Conservation (phyloP, 2,888 invertebrate genomes). For the Encarsia formosa region DNA sequence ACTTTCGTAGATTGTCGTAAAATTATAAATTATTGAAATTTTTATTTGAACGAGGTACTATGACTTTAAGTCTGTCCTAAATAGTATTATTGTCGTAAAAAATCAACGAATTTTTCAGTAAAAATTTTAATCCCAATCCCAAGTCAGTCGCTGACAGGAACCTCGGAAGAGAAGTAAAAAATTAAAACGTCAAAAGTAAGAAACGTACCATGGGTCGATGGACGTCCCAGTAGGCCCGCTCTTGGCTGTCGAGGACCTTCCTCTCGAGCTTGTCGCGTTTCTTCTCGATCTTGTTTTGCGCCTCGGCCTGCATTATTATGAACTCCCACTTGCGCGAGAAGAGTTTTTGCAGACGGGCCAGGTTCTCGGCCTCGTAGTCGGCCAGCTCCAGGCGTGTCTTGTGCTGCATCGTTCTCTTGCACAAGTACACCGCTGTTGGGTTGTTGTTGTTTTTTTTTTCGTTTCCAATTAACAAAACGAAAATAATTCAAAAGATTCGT, state of each 20-base stretch:
- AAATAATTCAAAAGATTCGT: too few species aligned
- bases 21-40: too few species aligned
- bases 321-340: conserved; percentile 99
- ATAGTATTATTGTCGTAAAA: too few species aligned
- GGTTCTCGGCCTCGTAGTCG: conserved; percentile 97
- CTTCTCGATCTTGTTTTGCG: conserved; percentile 92
- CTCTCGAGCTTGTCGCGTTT: conserved; percentile 96
- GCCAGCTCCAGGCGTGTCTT: conserved; percentile 95
- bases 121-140: too few species aligned
- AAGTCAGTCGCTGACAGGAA: neutral
- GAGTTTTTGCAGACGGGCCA: conserved; percentile 97
- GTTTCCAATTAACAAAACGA: too few species aligned
- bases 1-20: too few species aligned
- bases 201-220: conserved; percentile 88
- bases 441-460: too few species aligned
- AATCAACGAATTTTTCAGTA: too few species aligned
- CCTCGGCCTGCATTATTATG: conserved; percentile 98
- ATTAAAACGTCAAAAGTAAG: neutral
- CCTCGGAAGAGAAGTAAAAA: neutral
- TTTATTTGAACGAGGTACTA: too few species aligned
- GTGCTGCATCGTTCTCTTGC: conserved; percentile 99
- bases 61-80: too few species aligned
- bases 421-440: conserved; percentile 91
- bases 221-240: conserved; percentile 99
- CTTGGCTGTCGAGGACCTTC: conserved; percentile 97